These are phyloP conservation scores for Rhinolophus sinicus DNA, from an alignment of 2,113 vertebrate species.

Conservation along the genomic window DNA sequence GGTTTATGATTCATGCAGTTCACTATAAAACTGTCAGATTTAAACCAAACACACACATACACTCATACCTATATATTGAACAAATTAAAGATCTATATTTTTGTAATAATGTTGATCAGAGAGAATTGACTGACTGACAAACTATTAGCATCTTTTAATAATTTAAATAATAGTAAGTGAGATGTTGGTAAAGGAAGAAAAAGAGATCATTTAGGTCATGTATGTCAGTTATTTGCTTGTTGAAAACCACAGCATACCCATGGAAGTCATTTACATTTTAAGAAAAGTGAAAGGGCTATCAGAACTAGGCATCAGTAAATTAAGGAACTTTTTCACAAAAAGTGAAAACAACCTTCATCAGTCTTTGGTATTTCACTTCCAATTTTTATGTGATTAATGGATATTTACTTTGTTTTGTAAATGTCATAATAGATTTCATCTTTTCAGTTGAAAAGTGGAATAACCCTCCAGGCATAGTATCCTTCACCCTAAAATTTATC, in stretches of 20 bases:
- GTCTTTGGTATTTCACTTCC: neutral
- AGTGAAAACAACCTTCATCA: neutral
- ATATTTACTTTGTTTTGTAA: neutral
- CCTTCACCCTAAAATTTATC: neutral
- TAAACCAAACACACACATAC: neutral
- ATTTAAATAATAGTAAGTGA: neutral
- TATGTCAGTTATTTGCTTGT: neutral
- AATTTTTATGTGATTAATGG: neutral
- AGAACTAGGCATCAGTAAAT: neutral
- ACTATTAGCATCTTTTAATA: neutral
- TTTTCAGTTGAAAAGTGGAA: neutral
- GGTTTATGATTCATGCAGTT: neutral
- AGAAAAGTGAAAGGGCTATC: neutral
- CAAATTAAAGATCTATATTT: neutral
- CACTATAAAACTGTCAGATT: neutral
- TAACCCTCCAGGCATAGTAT: neutral
- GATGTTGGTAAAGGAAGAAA: neutral
- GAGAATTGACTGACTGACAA: neutral
- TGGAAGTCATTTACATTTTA: neutral
- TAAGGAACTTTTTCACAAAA: neutral
- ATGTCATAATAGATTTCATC: neutral
- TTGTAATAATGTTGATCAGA: neutral
- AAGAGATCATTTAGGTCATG: neutral
- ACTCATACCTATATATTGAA: neutral
- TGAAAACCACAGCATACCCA: neutral